These are phyloP conservation scores for Chrysotoxum bicinctum DNA, from an alignment of 2,888 invertebrate genomes.

Conservation along the genomic window DNA sequence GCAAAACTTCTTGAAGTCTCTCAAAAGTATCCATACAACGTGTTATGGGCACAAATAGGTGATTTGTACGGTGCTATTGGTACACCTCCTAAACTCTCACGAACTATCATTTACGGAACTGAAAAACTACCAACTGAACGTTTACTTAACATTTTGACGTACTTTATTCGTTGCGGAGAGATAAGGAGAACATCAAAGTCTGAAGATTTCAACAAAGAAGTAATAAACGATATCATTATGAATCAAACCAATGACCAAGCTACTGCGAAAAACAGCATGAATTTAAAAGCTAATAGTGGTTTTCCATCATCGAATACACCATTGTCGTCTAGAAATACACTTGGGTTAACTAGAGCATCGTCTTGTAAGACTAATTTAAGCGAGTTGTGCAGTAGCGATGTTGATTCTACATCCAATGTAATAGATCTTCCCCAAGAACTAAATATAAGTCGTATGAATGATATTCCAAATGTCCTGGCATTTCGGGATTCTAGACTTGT, in stretches of 20 bases:
- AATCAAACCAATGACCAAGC: constrained; percentile 51
- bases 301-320: constrained; percentile 27
- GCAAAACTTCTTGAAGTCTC: constrained; percentile 84
- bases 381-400: constrained; percentile 30
- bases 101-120: constrained; percentile 90
- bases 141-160: constrained; percentile 90
- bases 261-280: constrained; percentile 38
- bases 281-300: constrained; percentile 19
- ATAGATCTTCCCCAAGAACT: constrained; percentile 16
- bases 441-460: constrained; percentile 74
- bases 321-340: constrained; percentile 23
- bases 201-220: constrained; percentile 80
- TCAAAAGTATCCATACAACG: constrained; percentile 90
- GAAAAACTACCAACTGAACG: constrained; percentile 86
- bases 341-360: constrained; percentile 77
- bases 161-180: constrained; percentile 92
- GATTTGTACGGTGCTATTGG: constrained; percentile 94
- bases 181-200: constrained; percentile 83
- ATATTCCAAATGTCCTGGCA: constrained; percentile 80
- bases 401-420: background rate
- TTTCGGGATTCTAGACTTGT: constrained; percentile 81
- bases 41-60: constrained; percentile 93
- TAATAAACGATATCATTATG: constrained; percentile 74
- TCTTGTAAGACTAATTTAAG: constrained; percentile 75
- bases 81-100: constrained; percentile 88